Percentiles rank a stretch among this genome's conserved stretches.
Conservation (phyloP, 2,888 invertebrate species). For the Nephrotoma guestfalica region DNA sequence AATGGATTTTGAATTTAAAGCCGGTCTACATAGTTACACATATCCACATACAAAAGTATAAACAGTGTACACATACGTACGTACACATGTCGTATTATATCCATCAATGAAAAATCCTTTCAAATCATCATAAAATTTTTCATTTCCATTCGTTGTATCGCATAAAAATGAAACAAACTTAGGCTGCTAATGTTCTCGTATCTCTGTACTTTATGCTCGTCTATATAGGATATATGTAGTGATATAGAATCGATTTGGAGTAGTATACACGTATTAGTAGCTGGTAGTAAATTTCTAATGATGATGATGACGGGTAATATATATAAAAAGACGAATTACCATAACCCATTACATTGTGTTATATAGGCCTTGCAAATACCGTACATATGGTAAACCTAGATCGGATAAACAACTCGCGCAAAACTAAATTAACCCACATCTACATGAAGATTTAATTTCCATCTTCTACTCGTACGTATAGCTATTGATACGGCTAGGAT, state of each 20-base stretch:
- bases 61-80: not conserved
- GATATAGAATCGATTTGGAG: not conserved
- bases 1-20: not conserved
- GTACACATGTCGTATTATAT: not conserved
- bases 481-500: not conserved
- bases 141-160: not conserved
- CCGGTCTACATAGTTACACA: not conserved
- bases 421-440: not conserved
- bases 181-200: not conserved
- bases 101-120: not conserved
- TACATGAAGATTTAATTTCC: not conserved
- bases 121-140: not conserved
- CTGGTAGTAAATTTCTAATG: not conserved
- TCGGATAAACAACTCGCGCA: not conserved
- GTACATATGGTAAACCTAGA: not conserved
- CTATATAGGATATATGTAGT: not conserved
- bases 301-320: not conserved
- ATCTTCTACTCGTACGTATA: not conserved
- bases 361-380: not conserved
- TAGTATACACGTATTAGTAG: not conserved
- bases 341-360: not conserved
- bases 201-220: not conserved
- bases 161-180: not conserved
- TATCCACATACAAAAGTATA: not conserved
- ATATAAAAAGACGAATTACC: not conserved